Evolutionary conservation across 2,113 vertebrate species (phyloP).

Genomic region (Rhinopomastus cyanomelas): DNA sequence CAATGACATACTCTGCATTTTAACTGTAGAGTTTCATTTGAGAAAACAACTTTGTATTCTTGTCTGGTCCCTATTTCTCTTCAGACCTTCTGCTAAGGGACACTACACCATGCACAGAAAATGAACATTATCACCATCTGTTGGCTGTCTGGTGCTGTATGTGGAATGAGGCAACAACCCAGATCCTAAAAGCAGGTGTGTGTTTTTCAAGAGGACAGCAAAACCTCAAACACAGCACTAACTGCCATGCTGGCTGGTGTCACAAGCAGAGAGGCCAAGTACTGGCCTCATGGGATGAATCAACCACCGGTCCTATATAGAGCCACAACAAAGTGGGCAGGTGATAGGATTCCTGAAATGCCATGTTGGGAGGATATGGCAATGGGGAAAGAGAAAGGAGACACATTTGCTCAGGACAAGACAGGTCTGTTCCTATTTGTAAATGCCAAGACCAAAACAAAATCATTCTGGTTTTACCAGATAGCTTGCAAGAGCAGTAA

Average conservation of each 20-base stretch:
- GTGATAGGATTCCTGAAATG: neutral
- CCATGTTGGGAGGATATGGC: neutral
- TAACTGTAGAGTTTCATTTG: neutral
- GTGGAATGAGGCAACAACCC: neutral
- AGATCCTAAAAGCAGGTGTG: neutral
- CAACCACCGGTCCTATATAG: neutral
- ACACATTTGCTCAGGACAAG: neutral
- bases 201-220: neutral
- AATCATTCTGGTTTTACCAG: neutral
- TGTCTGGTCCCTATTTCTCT: constrained; percentile 5
- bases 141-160: constrained; percentile 51
- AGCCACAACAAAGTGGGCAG: neutral
- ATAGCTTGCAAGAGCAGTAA: neutral
- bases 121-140: constrained; percentile 54
- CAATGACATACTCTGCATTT: neutral
- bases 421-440: neutral
- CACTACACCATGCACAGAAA: neutral
- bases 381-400: neutral
- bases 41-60: constrained; percentile 9
- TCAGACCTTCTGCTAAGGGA: constrained; percentile 35
- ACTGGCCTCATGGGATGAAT: neutral
- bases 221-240: neutral
- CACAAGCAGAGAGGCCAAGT: neutral
- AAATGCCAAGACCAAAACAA: neutral
- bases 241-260: neutral